Evolutionary conservation across 2,797 vertebrate species (phyloP), one percentile per base, ranked within the genome.

Genomic region (Typhlichthys subterraneus): DNA sequence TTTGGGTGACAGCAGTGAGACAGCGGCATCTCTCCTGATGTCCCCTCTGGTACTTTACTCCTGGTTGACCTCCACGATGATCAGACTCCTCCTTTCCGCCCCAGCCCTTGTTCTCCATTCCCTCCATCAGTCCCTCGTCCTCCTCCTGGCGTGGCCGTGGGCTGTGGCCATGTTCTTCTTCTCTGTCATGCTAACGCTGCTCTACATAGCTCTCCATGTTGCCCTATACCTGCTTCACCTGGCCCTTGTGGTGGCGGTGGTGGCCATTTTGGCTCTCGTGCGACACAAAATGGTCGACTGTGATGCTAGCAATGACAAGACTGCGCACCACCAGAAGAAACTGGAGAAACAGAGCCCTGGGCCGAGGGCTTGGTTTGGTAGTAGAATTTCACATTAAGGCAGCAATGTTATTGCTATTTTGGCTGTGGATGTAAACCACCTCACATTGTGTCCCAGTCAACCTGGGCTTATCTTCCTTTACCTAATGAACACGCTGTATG

Each of bases 1-100:
- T 12, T 3, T 49, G 57, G 23, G 23, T 23, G 23, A 23, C 23
- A 23, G 23, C 23, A 76, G 81, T 2, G 45, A 74, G 61, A 57
- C 76, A 0, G 62, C 47, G 0, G 74, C 67, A 53, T 80, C 79
- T 17, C 4, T 89, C 56, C 76, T 90, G 67, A 8, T 88, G 71
- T 87, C 76, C 4, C 88, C 88, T 31, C 70, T 91, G 66, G 79
- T 80, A 45, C 66, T 90, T 55, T 89, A 81, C 80, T 84, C 75
- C 45, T 88, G 82, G 86, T 50, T 85, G 69, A 45, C 48, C 55
- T 86, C 82, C 71, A 77, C 56, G 0, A 61, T 87, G 69, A 77
- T 87, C 71, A 48, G 67, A 45, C 70, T 87, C 9, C 0, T 82
- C 74, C 62, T 84, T 61, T 83, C 83, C 9, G 0, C 65, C 61